Evolutionary conservation across 2,888 invertebrate species (phyloP).

Genomic region (Choristoneura rosaceana): DNA sequence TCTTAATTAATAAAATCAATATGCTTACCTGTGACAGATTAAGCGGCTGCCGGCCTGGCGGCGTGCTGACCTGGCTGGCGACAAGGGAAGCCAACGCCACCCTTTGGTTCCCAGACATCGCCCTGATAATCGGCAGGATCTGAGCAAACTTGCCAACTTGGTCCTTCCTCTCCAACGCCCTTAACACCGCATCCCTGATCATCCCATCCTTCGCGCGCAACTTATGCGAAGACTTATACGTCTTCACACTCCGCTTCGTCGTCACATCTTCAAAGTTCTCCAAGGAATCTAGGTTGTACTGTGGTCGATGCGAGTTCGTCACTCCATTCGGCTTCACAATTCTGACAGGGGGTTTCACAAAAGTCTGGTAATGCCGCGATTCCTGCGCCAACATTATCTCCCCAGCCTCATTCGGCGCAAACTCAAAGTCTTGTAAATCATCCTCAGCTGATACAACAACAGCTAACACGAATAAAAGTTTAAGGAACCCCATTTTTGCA

Average conservation of each 20-base stretch:
- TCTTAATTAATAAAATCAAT: not conserved
- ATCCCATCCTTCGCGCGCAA: constrained; percentile 74
- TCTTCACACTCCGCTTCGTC: constrained; percentile 60
- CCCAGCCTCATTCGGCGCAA: constrained; percentile 63
- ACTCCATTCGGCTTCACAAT: constrained; percentile 68
- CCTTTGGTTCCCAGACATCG: constrained; percentile 87
- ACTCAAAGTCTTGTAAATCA: constrained; percentile 69
- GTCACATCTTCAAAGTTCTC: constrained; percentile 66
- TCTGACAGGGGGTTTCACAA: constrained; percentile 69
- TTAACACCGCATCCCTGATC: constrained; percentile 82
- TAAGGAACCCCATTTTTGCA: constrained; percentile 60
- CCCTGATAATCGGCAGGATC: constrained; percentile 87
- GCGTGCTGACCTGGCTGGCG: constrained; percentile 86
- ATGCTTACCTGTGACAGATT: constrained; percentile 84
- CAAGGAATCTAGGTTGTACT: constrained; percentile 76
- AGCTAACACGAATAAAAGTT: constrained; percentile 56
- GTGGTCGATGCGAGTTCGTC: constrained; percentile 79
- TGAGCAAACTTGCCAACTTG: constrained; percentile 86
- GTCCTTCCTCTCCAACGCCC: constrained; percentile 85
- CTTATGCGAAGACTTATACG: constrained; percentile 65
- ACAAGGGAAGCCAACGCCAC: constrained; percentile 87
- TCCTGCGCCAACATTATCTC: constrained; percentile 81
- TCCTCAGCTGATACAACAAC: constrained; percentile 58
- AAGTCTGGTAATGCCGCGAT: constrained; percentile 72
- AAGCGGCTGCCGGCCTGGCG: constrained; percentile 79